These are phyloP conservation scores for Pao palembangensis DNA, from an alignment of 2,113 vertebrate species.

Conservation along the genomic window DNA sequence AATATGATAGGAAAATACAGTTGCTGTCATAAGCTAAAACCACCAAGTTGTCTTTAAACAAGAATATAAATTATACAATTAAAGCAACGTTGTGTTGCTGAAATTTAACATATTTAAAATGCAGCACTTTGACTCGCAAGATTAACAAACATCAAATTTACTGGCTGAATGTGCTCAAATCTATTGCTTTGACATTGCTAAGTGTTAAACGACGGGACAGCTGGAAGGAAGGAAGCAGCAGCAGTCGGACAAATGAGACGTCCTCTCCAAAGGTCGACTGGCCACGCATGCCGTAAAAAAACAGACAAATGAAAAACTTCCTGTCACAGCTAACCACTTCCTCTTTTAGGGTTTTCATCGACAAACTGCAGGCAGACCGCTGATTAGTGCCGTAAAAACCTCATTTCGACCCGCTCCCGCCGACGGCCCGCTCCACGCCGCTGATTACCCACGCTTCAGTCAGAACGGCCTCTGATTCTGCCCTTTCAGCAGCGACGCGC, in stretches of 20 bases:
- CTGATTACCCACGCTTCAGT: conserved; percentile 31
- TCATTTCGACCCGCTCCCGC: conserved; percentile 35
- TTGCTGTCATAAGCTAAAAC: no score
- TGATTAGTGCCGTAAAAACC: conserved; percentile 45
- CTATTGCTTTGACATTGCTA: no score
- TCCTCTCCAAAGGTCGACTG: conserved; percentile 38
- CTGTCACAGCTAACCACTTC: conserved; percentile 37
- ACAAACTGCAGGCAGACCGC: conserved; percentile 37
- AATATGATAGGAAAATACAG: no score
- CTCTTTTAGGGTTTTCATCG: neutral
- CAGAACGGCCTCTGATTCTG: conserved; percentile 42
- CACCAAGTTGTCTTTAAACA: no score
- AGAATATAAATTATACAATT: no score
- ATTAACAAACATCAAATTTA: neutral
- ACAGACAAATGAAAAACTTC: conserved; percentile 22
- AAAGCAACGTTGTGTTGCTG: neutral
- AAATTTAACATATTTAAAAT: neutral
- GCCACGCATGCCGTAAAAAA: neutral
- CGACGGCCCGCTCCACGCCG: conserved; percentile 38
- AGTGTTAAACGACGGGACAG: neutral
- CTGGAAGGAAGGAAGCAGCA: neutral
- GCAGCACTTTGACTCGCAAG: neutral
- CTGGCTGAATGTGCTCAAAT: no score
- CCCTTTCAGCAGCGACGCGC: conserved; percentile 39
- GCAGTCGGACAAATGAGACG: conserved; percentile 44